Base-by-base conservation (phyloP, 2,888 invertebrate genomes). In the Rhagophthalmus giganteus region DNA sequence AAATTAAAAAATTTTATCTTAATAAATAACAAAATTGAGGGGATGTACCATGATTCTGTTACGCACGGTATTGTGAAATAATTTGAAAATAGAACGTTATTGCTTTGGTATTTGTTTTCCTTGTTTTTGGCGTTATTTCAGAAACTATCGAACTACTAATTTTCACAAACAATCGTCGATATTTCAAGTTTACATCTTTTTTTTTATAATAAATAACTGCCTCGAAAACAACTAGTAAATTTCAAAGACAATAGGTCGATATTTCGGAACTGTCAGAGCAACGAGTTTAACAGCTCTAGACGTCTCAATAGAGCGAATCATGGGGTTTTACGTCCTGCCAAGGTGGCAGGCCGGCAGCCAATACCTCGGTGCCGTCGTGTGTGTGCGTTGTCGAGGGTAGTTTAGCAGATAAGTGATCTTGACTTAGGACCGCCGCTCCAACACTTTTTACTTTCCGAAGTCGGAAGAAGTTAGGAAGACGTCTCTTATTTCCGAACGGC, bases 351-450 rank as follows among this genome's bases (percentile, higher is more conserved):
- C 38, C 49, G 44, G 49, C 38, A 54, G 54, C 51, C 46, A 54
- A 53, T 53, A 53, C 45, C 49, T 56, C 45, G 40, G 39, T 32
- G 41, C 40, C 44, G 48, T n/a, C n/a, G n/a, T n/a, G n/a, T 53
- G 35, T 51, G 49, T 55, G 39, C 44, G 35, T 15, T 40, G 49
- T 53, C 45, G 25, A 33, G 32, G 28, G 49, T 46, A 46, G 33
- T 44, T 47, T 39, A 44, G 37, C 16, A 41, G 40, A 45, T 54
- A 58, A 58, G 54, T 55, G 53, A 48, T 51, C 48, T 46, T 54
- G 55, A 54, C 55, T 55, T 47, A 42, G 45, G 37, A 47, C 54
- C 47, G 40, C 38, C 54, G 40, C 40, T 37, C 34, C 27, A 32
- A 25, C 28, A 37, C 42, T 49, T 57, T 52, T 48, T 44, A n/a